Percentiles rank a stretch among this genome's conserved stretches.
phyloP scores from a whole-genome alignment of 2,888 invertebrate species.

The Chamaedrilus cognettii region DNA sequence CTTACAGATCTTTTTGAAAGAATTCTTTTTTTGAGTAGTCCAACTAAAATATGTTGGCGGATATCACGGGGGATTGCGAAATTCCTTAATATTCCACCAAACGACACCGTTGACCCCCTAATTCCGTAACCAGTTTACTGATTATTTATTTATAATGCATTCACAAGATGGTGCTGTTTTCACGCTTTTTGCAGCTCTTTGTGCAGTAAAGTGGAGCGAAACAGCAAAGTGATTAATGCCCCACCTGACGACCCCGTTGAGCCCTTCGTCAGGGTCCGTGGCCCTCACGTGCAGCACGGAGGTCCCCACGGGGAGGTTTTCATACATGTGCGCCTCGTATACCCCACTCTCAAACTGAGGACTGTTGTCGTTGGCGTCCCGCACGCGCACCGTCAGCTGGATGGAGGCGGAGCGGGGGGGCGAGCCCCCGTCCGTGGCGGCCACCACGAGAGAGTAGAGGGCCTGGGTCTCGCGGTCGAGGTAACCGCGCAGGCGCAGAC shows the following conservation, averaged over 20 bases:
- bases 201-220: too few species aligned
- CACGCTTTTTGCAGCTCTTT: too few species aligned
- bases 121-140: too few species aligned
- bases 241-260: conserved; percentile 85
- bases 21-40: too few species aligned
- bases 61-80: too few species aligned
- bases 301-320: conserved; percentile 88
- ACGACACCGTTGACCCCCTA: too few species aligned
- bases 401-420: conserved; percentile 45
- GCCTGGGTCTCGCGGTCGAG: conserved; percentile 70
- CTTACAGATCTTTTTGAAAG: too few species aligned
- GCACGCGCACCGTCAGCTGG: conserved; percentile 75
- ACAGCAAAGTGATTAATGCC: too few species aligned
- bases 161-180: too few species aligned
- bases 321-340: conserved; percentile 76
- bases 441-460: conserved; percentile 46
- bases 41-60: too few species aligned
- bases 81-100: too few species aligned
- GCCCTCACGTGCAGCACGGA: conserved; percentile 63
- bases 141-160: too few species aligned
- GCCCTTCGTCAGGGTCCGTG: conserved; percentile 81
- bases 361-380: conserved; percentile 93
- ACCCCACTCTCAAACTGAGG: conserved; percentile 68
- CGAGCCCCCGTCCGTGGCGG: conserved; percentile 62
- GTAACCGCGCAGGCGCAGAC: conserved; percentile 89